Evolutionary conservation across 2,797 vertebrate species (phyloP).

Genomic region (Hydrophis major): DNA sequence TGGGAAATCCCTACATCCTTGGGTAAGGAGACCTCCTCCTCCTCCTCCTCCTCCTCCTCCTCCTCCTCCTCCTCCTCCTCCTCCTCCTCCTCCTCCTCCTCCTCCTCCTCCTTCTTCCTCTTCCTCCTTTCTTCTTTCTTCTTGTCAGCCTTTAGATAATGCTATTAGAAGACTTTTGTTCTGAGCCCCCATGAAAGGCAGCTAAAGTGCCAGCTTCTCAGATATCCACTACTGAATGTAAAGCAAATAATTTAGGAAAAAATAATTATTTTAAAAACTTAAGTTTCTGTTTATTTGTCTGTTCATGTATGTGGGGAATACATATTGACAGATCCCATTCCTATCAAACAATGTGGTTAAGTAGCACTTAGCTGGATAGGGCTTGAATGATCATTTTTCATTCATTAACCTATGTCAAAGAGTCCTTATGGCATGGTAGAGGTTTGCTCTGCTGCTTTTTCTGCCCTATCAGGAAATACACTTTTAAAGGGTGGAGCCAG

Average conservation of each 20-base stretch:
- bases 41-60: too few species aligned
- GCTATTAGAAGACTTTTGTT: background rate
- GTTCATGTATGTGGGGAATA: background rate
- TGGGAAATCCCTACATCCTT: background rate
- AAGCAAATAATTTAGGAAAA: conserved; percentile 56
- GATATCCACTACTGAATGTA: conserved; percentile 53
- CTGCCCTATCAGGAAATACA: background rate
- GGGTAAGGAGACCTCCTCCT: background rate
- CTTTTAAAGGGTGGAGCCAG: background rate
- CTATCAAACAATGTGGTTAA: background rate
- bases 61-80: too few species aligned
- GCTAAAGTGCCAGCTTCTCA: background rate
- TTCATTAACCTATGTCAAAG: background rate
- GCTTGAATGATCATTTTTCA: background rate
- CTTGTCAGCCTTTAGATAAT: background rate
- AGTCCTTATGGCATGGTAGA: background rate
- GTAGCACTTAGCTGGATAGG: background rate
- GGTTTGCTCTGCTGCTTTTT: background rate
- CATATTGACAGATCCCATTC: background rate
- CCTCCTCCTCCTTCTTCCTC: too few species aligned
- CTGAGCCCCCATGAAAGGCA: background rate
- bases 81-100: too few species aligned
- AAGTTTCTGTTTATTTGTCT: background rate
- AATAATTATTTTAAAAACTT: background rate
- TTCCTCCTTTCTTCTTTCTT: background rate